Conservation (phyloP, 2,113 vertebrate species). For the Egretta garzetta region DNA sequence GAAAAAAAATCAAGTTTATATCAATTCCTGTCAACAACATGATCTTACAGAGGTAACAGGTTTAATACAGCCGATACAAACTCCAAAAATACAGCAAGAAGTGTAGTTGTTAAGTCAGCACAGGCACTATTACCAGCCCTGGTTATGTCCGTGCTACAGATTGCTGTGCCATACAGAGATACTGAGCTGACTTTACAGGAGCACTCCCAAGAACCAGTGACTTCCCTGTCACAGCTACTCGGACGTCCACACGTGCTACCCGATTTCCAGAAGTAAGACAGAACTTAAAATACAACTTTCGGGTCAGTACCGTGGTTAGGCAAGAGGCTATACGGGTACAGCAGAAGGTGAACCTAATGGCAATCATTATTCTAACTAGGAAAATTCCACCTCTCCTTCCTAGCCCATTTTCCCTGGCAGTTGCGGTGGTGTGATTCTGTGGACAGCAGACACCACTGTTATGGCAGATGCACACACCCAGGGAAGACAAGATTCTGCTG, state of each 20-base stretch:
- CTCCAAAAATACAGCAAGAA: neutral
- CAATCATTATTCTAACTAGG: neutral
- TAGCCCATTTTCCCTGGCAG: neutral
- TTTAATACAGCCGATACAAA: neutral
- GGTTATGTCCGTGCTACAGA: neutral
- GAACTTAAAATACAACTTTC: neutral
- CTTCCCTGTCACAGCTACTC: neutral
- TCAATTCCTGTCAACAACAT: neutral
- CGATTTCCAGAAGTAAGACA: neutral
- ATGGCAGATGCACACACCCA: rapidly evolving
- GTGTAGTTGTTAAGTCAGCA: neutral
- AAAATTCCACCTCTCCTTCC: neutral
- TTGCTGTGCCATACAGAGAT: neutral
- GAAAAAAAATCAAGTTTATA: neutral
- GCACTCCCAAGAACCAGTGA: neutral
- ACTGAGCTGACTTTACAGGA: neutral
- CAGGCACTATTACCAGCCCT: neutral
- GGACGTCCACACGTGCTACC: neutral
- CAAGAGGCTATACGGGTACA: neutral
- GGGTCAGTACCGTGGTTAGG: neutral
- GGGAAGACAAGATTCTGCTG: neutral
- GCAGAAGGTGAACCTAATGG: neutral
- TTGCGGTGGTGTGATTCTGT: neutral
- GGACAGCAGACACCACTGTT: neutral
- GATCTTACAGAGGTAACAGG: neutral